Evolutionary conservation across 2,888 invertebrate genomes (phyloP).

Genomic region (Caenorhabditis sinica): DNA sequence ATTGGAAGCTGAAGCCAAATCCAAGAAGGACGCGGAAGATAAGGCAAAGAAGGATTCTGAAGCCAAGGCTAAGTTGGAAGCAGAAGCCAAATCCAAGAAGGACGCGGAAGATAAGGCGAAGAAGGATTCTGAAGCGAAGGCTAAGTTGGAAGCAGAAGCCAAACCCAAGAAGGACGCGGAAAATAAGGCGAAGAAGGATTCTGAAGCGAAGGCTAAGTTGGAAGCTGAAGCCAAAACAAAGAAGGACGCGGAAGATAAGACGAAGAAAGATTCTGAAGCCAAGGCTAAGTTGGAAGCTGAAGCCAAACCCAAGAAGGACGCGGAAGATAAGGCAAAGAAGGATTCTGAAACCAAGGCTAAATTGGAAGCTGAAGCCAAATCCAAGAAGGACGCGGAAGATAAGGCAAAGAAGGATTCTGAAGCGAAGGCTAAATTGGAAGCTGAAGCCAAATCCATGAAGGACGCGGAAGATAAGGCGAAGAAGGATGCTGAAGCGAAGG

Average conservation of each 20-base stretch:
- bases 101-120: not conserved
- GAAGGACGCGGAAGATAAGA: conserved; percentile 14
- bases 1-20: conserved; percentile 28
- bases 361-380: conserved; percentile 20
- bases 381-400: conserved; percentile 21
- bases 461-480: conserved; percentile 12
- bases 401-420: conserved; percentile 22
- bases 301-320: conserved; percentile 10
- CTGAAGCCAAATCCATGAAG: conserved; percentile 24
- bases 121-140: not conserved
- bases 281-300: conserved; percentile 30
- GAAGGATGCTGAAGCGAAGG: conserved; percentile 37
- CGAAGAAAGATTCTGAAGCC: conserved; percentile 10
- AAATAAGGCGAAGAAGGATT: conserved; percentile 13
- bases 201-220: conserved; percentile 36
- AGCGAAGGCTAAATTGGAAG: conserved; percentile 28
- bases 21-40: conserved; percentile 49
- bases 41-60: conserved; percentile 48
- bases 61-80: conserved; percentile 1
- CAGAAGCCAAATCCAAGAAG: not conserved
- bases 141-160: not conserved
- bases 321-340: conserved; percentile 14
- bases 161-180: conserved; percentile 4
- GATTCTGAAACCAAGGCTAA: conserved; percentile 10
- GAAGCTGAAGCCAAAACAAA: conserved; percentile 34